Percentiles rank a stretch among this genome's conserved stretches.
These are phyloP conservation scores for Pangasius mekongensis DNA, from an alignment of 2,797 vertebrate genomes.

Conservation along the genomic window DNA sequence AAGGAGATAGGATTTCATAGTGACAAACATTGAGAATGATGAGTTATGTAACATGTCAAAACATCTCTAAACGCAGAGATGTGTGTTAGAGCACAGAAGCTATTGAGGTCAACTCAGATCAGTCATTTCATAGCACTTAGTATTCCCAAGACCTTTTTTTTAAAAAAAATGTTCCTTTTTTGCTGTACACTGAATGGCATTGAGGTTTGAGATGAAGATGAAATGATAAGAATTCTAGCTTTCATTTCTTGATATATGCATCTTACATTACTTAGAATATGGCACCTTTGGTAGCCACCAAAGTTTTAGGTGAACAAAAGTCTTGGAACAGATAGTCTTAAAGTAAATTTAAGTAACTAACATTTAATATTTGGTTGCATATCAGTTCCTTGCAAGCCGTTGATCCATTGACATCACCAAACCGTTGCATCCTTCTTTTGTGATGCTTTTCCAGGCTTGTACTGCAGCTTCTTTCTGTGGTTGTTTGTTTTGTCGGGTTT, in stretches of 20 bases:
- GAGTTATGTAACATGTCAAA: constrained; percentile 12
- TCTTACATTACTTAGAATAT: not conserved
- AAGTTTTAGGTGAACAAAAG: not conserved
- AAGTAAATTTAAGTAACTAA: not conserved
- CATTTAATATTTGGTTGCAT: not conserved
- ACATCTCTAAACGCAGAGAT: not conserved
- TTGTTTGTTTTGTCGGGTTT: too few relatives aligned
- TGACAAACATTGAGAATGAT: not conserved
- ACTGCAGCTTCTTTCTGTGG: too few relatives aligned
- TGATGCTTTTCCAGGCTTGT: too few relatives aligned
- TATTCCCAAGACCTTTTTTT: not conserved
- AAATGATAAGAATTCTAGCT: not conserved
- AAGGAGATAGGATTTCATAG: not conserved
- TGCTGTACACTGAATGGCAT: not conserved
- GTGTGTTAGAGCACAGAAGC: not conserved
- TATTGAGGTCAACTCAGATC: constrained; percentile 21
- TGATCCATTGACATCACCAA: not conserved
- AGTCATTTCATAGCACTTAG: not conserved
- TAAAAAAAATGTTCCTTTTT: not conserved
- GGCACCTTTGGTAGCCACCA: not conserved
- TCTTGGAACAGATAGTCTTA: not conserved
- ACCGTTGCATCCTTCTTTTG: too few relatives aligned
- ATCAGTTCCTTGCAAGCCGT: not conserved
- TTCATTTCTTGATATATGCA: not conserved
- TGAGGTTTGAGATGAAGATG: not conserved